Percentiles rank a stretch among this genome's conserved stretches.
Evolutionary conservation across 1,140 invertebrate species (phyloP).

Genomic region (Euura saliciscinereae): DNA sequence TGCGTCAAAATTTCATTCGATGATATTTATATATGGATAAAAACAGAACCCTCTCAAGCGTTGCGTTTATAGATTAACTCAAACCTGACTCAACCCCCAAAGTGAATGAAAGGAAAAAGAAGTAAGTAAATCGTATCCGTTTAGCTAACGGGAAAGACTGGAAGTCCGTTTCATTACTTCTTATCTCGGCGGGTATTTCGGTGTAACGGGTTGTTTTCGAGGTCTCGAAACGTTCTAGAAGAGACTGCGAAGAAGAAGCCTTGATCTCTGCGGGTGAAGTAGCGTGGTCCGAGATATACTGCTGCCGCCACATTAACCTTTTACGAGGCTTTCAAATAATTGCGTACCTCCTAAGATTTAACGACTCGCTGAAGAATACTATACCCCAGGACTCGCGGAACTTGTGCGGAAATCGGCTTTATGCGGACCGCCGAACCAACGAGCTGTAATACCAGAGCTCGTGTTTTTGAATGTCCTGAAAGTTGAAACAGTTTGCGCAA

Average conservation of each 20-base stretch:
- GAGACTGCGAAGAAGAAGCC: background rate
- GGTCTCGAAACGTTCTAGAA: background rate
- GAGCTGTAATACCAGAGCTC: too few species aligned
- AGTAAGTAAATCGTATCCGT: background rate
- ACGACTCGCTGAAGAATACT: background rate
- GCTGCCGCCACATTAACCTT: conserved; percentile 4
- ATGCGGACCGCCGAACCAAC: too few species aligned
- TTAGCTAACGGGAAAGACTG: conserved; percentile 2
- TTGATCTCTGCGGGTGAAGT: background rate
- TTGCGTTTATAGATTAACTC: background rate
- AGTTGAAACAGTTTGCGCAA: conserved; percentile 1
- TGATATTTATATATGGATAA: background rate
- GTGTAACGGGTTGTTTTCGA: background rate
- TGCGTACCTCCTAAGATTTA: background rate
- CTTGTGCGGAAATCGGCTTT: background rate
- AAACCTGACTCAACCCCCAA: too few species aligned
- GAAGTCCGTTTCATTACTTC: background rate
- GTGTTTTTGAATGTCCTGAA: background rate
- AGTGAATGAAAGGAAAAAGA: background rate
- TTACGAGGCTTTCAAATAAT: conserved; percentile 7
- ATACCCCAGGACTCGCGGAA: too few species aligned
- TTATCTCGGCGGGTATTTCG: background rate
- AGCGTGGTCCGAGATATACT: background rate
- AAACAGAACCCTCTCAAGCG: background rate
- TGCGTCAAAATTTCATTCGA: background rate